Conservation (phyloP, 2,888 invertebrate genomes). For the Protodeltote pygarga region DNA sequence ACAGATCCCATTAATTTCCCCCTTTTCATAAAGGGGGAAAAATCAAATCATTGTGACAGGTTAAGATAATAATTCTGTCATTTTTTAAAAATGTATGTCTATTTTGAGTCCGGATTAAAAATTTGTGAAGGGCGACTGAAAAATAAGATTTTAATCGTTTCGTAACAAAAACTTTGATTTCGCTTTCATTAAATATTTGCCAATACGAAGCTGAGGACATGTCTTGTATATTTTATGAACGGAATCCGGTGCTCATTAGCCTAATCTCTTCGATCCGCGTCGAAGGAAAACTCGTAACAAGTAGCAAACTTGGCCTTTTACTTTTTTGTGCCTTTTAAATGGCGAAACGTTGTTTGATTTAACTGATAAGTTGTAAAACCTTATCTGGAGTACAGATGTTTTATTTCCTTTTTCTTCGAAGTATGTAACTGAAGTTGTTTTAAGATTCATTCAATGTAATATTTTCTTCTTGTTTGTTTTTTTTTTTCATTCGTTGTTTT, state of each 20-base stretch:
- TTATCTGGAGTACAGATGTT: slow-evolving; percentile 47
- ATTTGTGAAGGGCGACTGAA: background rate
- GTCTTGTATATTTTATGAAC: slow-evolving; percentile 53
- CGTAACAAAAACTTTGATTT: slow-evolving; percentile 33
- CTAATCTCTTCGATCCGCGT: slow-evolving; percentile 55
- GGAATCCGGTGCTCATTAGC: slow-evolving; percentile 52
- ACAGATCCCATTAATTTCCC: no score
- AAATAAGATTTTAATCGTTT: slow-evolving; percentile 20
- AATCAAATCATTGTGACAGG: no score
- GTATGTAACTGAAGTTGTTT: slow-evolving; percentile 39
- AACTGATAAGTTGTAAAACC: slow-evolving; percentile 57
- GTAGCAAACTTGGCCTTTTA: slow-evolving; percentile 44
- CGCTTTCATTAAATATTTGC: slow-evolving; percentile 41
- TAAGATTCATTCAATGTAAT: slow-evolving; percentile 25
- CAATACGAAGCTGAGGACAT: slow-evolving; percentile 36
- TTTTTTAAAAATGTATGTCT: background rate
- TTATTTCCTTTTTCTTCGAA: slow-evolving; percentile 34
- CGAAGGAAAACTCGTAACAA: slow-evolving; percentile 40
- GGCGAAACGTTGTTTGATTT: slow-evolving; percentile 53
- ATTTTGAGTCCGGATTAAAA: background rate
- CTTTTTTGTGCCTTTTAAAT: slow-evolving; percentile 53
- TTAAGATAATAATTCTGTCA: no score
- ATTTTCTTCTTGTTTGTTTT: slow-evolving; percentile 21
- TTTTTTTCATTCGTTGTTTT: slow-evolving; percentile 21
- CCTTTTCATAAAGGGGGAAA: no score